Percentiles rank a stretch among this genome's conserved stretches.
phyloP scores from a whole-genome alignment of 2,888 invertebrate genomes.

The Oscheius onirici region DNA sequence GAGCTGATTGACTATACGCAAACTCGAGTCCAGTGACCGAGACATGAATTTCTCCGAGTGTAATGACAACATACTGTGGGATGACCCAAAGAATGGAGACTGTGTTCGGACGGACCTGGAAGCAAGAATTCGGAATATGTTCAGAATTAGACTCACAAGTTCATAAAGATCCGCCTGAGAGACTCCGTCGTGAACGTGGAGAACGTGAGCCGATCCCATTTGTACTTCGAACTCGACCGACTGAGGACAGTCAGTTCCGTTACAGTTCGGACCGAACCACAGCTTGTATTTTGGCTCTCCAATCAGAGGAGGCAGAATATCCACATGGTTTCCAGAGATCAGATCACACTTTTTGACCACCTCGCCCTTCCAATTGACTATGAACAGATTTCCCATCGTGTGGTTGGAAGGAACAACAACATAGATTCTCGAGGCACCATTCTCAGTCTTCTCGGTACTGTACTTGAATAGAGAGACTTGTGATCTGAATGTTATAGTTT shows the following conservation, averaged over 20 bases:
- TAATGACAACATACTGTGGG: slow-evolving; percentile 91
- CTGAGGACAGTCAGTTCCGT: slow-evolving; percentile 40
- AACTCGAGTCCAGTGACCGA: slow-evolving; percentile 94
- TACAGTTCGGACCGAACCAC: slow-evolving; percentile 56
- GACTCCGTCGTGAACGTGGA: slow-evolving; percentile 45
- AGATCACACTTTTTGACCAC: slow-evolving; percentile 35
- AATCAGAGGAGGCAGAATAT: slow-evolving; percentile 61
- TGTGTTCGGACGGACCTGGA: slow-evolving; percentile 60
- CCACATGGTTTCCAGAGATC: slow-evolving; percentile 48
- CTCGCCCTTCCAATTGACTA: slow-evolving; percentile 40
- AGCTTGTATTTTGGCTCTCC: slow-evolving; percentile 53
- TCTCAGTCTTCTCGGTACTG: slow-evolving; percentile 60
- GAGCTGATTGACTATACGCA: slow-evolving; percentile 88
- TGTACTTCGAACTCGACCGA: slow-evolving; percentile 35
- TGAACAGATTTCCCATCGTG: slow-evolving; percentile 41
- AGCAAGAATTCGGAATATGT: background rate
- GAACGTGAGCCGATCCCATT: slow-evolving; percentile 53
- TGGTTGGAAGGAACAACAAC: slow-evolving; percentile 43
- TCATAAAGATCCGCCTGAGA: slow-evolving; percentile 38
- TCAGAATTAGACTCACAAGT: slow-evolving; percentile 34
- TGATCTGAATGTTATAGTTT: background rate
- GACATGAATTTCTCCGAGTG: slow-evolving; percentile 91
- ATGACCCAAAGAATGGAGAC: slow-evolving; percentile 77
- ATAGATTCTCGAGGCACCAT: slow-evolving; percentile 60
- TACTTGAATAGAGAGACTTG: slow-evolving; percentile 45